These are phyloP conservation scores for Phyllotreta striolata DNA, from an alignment of 2,888 invertebrate genomes.

Conservation along the genomic window DNA sequence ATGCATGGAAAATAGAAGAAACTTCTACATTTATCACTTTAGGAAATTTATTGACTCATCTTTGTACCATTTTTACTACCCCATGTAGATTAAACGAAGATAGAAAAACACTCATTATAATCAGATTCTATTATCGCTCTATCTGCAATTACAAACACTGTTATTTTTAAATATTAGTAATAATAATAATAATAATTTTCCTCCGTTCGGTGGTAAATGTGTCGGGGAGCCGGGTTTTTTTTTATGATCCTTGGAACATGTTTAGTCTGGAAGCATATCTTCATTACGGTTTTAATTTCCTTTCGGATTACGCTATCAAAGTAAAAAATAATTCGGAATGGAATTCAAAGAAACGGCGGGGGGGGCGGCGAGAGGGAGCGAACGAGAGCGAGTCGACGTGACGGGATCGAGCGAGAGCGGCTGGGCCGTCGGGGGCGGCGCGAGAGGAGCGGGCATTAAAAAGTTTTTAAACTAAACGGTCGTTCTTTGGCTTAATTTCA, in stretches of 20 bases:
- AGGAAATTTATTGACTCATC: no score
- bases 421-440: not conserved
- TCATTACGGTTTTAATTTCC: conserved; percentile 51
- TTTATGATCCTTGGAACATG: conserved; percentile 33
- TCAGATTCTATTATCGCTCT: no score
- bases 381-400: not conserved
- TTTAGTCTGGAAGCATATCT: conserved; percentile 45
- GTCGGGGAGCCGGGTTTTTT: not conserved
- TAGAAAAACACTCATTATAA: no score
- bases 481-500: conserved; percentile 48
- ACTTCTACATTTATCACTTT: no score
- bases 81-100: no score
- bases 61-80: no score
- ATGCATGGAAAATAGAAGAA: no score
- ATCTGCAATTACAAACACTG: no score
- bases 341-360: conserved; percentile 44
- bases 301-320: conserved; percentile 49
- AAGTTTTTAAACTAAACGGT: conserved; percentile 49
- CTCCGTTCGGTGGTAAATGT: no score
- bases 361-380: not conserved
- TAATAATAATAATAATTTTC: no score
- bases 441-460: conserved; percentile 42
- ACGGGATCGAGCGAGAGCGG: conserved; percentile 1
- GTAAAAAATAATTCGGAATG: conserved; percentile 49
- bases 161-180: no score